Evolutionary conservation across 2,888 invertebrate genomes (phyloP), one percentile per base, ranked within the genome.

Genomic region (Dasypogon diadema): DNA sequence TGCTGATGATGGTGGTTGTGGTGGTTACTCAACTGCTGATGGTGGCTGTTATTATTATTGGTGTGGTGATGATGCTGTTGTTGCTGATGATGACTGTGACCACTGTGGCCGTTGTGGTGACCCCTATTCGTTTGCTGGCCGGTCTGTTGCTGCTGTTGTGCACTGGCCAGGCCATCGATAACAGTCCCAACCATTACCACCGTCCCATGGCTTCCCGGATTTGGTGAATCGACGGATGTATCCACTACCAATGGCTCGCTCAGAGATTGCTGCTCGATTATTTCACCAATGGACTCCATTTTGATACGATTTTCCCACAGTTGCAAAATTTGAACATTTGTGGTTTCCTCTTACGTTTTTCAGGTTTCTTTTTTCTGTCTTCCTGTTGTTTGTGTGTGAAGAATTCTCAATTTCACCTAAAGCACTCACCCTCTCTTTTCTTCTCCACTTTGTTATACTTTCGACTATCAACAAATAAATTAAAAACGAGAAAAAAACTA

Each of bases 271-370:
- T 88, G 87, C 83, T 89, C 89, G 82, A 89, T 89, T 85, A 89
- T 89, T 82, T 89, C 89, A 82, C 87, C 88, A 83, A 89, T 88
- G 82, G 89, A 88, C 83, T 89, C 89, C 89, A 89, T 89, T 73
- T 76, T 68, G 18, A n/a, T 42, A 63, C 63, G 16, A 6, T 26
- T 8, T 21, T 63, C n/a, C n/a, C n/a, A 12, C 34, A 30, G 34
- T 30, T 30, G 10, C 34, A 3, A 24, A 48, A 22, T 65, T 42
- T 46, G 48, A 46, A 46, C 65, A 65, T 65, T 65, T 65, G 65
- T 24, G 65, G 2, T 30, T 58, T 51, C 51, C 5, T n/a, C 18
- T 51, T 42, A 42, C n/a, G 3, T 42, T 12, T 42, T 12, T 12
- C n/a, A 42, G 2, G n/a, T 3, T 42, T 42, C 8, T 12, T 12